Conservation (phyloP, 2,888 invertebrate genomes). For the Lasioglossum villosulum region DNA sequence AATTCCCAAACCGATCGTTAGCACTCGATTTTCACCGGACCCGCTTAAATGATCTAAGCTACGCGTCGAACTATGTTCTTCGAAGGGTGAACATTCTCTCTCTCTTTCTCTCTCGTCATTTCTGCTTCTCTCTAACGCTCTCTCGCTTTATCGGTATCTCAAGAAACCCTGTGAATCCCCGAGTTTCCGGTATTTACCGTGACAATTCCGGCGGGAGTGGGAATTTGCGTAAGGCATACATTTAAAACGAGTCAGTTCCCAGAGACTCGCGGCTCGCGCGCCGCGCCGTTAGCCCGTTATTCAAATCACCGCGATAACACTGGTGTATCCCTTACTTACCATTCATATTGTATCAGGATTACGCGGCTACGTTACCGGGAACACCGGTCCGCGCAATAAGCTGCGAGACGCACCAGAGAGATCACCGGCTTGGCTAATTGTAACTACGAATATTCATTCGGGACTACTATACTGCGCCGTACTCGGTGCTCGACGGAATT, state of each 20-base stretch:
- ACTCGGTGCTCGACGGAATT: background rate
- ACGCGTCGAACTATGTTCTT: background rate
- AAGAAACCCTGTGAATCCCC: background rate
- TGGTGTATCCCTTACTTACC: constrained; percentile 42
- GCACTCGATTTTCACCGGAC: background rate
- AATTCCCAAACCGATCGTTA: background rate
- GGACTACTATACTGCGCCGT: background rate
- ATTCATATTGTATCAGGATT: constrained; percentile 54
- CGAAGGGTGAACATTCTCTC: background rate
- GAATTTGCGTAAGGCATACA: constrained; percentile 13
- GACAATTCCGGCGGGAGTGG: background rate
- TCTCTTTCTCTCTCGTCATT: background rate
- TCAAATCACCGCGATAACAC: constrained; percentile 46
- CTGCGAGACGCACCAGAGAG: constrained; percentile 23
- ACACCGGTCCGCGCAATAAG: constrained; percentile 35
- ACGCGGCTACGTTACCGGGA: constrained; percentile 17
- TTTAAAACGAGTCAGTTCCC: constrained; percentile 24
- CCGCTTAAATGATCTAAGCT: no score
- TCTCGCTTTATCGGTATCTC: background rate
- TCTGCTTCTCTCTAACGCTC: background rate
- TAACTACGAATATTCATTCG: constrained; percentile 57
- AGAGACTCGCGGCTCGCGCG: background rate
- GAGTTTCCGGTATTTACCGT: background rate
- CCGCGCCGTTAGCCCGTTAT: constrained; percentile 22
- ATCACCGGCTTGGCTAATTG: constrained; percentile 52